Base-by-base conservation (phyloP, 2,797 vertebrate genomes). In the Eremophila alpestris region DNA sequence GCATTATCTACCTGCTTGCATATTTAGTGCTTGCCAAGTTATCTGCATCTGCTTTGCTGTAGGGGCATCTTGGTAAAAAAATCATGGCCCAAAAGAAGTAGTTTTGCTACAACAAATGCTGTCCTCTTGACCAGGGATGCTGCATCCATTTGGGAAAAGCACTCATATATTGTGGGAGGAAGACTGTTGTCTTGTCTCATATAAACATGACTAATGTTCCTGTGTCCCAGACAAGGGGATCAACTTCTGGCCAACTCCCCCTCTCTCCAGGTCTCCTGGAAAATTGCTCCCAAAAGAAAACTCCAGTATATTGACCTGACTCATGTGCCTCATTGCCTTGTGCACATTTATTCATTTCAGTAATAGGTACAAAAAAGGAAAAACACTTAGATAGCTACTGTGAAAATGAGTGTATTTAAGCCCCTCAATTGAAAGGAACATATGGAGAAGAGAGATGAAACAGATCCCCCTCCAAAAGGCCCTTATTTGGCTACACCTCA, bases 401-500 rank as follows among this genome's bases (percentile, higher is more conserved):
- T 86, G 91, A 95, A 94, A 95, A 95, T 90, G 52, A 92, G 67
- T 83, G 45, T 89, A 82, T 90, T 90, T 93, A 94, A 90, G 41
- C 62, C 75, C 56, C 26, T 94, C 85, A 92, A 22, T 49, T 87
- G 92, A 93, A 91, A 95, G 87, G 92, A 94, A 63, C 84, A 90
- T 87, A 89, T 88, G 91, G 94, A 89, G 85, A 93, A 89, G 78
- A 83, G 73, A 92, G 84, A 93, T 81, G 89, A 96, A 97, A 96
- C 71, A 63, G 84, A 88, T 84, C 63, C 54, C 80, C 36, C 40
- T 90, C 85, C 60, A 85, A 96, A 96, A 95, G 83, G 56, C 92
- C 73, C 58, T 94, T 92, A 94, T 95, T 93, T 95, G 93, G 74
- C 93, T 96, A 79, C 54, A 94, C 94, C 95, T 96, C 81, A 76